These are phyloP conservation scores for Uria lomvia DNA, from an alignment of 2,113 vertebrate species.

Conservation along the genomic window DNA sequence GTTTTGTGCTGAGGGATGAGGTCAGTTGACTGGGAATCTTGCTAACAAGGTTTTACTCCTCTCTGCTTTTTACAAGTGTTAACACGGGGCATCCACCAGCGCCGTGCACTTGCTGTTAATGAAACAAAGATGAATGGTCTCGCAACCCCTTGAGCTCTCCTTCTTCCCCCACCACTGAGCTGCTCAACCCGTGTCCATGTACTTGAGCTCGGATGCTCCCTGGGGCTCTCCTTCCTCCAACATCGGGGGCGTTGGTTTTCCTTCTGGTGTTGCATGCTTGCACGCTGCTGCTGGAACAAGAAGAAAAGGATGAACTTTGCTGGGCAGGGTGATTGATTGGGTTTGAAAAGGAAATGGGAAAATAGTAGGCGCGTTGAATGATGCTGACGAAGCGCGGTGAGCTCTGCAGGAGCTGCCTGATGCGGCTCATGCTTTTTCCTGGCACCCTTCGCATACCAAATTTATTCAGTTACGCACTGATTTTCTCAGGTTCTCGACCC, in stretches of 20 bases:
- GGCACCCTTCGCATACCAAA: accelerated
- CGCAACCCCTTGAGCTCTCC: not conserved
- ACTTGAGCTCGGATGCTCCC: not conserved
- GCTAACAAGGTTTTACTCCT: conserved; percentile 46
- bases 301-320: not conserved
- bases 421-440: not conserved
- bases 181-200: not conserved
- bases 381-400: not conserved
- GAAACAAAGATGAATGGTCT: conserved; percentile 18
- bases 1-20: conserved; percentile 39
- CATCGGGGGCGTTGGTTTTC: accelerated
- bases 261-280: not conserved
- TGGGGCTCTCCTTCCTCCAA: not conserved
- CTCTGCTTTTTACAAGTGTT: not conserved
- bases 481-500: not conserved
- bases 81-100: not conserved
- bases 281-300: not conserved
- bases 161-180: not conserved
- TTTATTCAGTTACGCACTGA: not conserved
- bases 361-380: not conserved
- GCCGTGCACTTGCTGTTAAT: not conserved
- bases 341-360: not conserved
- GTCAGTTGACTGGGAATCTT: conserved; percentile 42
- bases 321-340: not conserved
- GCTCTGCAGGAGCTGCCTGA: not conserved